Percentiles rank a stretch among this genome's conserved stretches.
Conservation (phyloP, 1,140 invertebrate genomes). For the Drosophila navojoa region DNA sequence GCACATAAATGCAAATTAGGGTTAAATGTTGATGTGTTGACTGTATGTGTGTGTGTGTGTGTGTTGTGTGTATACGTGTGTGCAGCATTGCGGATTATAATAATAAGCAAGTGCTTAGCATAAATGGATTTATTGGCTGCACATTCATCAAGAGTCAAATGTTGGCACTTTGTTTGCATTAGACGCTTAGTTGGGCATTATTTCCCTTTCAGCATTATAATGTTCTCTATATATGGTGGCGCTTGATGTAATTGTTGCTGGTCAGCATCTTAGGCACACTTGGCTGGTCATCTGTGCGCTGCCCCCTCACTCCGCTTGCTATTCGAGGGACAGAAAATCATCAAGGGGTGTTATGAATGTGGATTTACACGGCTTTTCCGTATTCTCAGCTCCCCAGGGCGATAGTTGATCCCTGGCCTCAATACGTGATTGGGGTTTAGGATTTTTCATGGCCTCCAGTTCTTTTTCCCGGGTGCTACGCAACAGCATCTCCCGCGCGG, state of each 20-base stretch:
- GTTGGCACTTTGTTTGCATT: conserved; percentile 56
- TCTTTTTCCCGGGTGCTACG: not conserved
- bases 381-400: not conserved
- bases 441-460: not conserved
- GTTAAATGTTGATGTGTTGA: conserved; percentile 67
- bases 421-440: not conserved
- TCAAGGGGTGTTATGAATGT: not conserved
- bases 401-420: not conserved
- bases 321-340: not conserved
- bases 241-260: conserved; percentile 8
- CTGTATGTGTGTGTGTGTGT: conserved; percentile 29
- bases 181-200: conserved; percentile 33
- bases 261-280: conserved; percentile 3
- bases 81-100: conserved; percentile 65
- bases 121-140: conserved; percentile 78
- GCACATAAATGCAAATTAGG: conserved; percentile 81
- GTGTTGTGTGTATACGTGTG: conserved; percentile 18
- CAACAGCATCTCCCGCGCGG: conserved; percentile 13
- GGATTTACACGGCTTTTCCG: not conserved
- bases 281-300: not conserved
- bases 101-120: conserved; percentile 78
- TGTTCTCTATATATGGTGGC: not conserved
- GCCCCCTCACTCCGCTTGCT: not conserved
- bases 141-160: conserved; percentile 70
- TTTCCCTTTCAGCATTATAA: not conserved